Evolutionary conservation across 1,140 invertebrate genomes (phyloP).

Genomic region (Mylabris phalerata): DNA sequence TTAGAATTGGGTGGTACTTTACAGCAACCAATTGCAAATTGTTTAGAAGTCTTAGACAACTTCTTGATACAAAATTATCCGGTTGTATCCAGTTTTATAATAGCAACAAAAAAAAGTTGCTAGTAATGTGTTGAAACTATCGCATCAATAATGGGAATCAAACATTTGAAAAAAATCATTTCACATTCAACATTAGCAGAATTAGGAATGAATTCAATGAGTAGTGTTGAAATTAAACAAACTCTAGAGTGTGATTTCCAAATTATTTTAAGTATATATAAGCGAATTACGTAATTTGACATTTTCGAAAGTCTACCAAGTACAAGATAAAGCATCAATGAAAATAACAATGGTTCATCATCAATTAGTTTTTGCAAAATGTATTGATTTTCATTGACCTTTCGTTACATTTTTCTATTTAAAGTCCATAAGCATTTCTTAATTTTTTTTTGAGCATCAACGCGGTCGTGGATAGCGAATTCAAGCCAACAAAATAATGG

Average conservation of each 20-base stretch:
- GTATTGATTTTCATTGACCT: too few relatives aligned
- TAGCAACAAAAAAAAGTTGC: slow-evolving; percentile 53
- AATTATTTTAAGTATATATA: slow-evolving; percentile 50
- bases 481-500: too few relatives aligned
- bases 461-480: too few relatives aligned
- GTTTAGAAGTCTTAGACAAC: slow-evolving; percentile 58
- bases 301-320: slow-evolving; percentile 20
- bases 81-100: slow-evolving; percentile 46
- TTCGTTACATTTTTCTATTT: too few relatives aligned
- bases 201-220: slow-evolving; percentile 75
- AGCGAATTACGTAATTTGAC: slow-evolving; percentile 51
- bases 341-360: not conserved
- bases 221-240: slow-evolving; percentile 77
- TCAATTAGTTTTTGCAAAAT: too few relatives aligned
- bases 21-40: slow-evolving; percentile 77
- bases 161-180: slow-evolving; percentile 44
- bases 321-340: not conserved
- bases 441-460: too few relatives aligned
- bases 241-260: slow-evolving; percentile 58
- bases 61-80: slow-evolving; percentile 67
- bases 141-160: slow-evolving; percentile 50
- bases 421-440: too few relatives aligned
- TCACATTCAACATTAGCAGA: slow-evolving; percentile 66
- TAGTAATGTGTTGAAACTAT: slow-evolving; percentile 53
- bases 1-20: slow-evolving; percentile 70